A percentile compares a stretch with the other conserved stretches of the same genome.
Conservation (phyloP, 2,888 invertebrate species). For the Cylindroiulus punctatus region DNA sequence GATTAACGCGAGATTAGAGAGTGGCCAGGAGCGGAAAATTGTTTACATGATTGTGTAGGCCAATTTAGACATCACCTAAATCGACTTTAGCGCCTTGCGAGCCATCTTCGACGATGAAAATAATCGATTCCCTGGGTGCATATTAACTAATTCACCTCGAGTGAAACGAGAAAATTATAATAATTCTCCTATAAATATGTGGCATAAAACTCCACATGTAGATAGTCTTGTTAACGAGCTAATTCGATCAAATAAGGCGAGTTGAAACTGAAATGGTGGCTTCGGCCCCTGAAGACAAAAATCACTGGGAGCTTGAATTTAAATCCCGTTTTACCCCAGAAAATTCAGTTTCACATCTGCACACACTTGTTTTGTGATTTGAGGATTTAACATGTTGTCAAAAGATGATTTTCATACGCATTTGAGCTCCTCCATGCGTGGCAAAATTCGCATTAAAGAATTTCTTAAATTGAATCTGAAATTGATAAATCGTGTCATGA, state of each 20-base stretch:
- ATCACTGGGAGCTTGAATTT: neutral
- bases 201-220: neutral
- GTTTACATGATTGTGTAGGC: conserved; percentile 43
- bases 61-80: conserved; percentile 23
- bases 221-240: conserved; percentile 25
- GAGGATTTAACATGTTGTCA: no score
- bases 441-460: no score
- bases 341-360: neutral
- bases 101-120: conserved; percentile 14
- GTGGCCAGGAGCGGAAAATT: conserved; percentile 45
- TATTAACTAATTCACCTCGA: conserved; percentile 25
- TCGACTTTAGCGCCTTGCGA: neutral
- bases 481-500: no score
- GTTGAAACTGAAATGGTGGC: neutral
- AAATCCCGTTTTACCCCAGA: neutral
- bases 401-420: no score
- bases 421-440: no score
- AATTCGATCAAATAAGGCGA: neutral
- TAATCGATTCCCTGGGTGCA: conserved; percentile 11
- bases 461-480: no score
- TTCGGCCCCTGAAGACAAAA: neutral
- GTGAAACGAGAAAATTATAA: conserved; percentile 16
- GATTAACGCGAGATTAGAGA: conserved; percentile 45
- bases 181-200: conserved; percentile 43
- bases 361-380: no score